Evolutionary conservation across 64 coral and sea anemone genomes (phyloP).

Genomic region (Porites australiensis): DNA sequence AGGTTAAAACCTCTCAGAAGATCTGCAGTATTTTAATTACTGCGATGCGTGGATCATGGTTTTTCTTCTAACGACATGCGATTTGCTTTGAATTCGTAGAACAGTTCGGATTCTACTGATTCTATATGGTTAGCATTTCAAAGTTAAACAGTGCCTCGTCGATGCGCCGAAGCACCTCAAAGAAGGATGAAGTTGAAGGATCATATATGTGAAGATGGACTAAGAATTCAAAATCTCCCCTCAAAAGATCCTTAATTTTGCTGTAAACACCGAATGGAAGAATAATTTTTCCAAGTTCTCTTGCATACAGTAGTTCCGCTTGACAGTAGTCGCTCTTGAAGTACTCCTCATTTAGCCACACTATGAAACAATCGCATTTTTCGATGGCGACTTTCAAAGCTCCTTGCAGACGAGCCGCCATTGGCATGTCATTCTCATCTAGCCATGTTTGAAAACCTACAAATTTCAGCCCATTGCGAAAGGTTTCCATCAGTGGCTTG

Average conservation of each 20-base stretch:
- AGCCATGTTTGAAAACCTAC: constrained; percentile 88
- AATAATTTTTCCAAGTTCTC: constrained; percentile 61
- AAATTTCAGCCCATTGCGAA: constrained; percentile 79
- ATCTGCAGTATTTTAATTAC: too few species aligned
- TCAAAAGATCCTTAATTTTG: constrained; percentile 51
- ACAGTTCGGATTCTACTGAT: too few species aligned
- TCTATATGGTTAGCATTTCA: constrained; percentile 20
- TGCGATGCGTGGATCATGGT: too few species aligned
- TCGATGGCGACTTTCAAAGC: constrained; percentile 67
- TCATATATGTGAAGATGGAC: constrained; percentile 36
- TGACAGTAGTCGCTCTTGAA: constrained; percentile 75
- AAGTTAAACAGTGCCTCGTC: constrained; percentile 81
- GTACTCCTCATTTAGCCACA: constrained; percentile 88
- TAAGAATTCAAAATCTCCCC: constrained; percentile 70
- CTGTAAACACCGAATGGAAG: constrained; percentile 69
- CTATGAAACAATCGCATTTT: constrained; percentile 78
- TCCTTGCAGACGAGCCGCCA: constrained; percentile 16
- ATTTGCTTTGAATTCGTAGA: too few species aligned
- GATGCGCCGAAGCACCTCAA: constrained; percentile 81
- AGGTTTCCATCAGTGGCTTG: constrained; percentile 85
- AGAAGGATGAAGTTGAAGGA: constrained; percentile 71
- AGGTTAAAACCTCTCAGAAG: too few species aligned
- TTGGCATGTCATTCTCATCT: constrained; percentile 67
- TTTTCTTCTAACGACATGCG: too few species aligned
- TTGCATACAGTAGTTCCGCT: constrained; percentile 82